Evolutionary conservation across 2,113 vertebrate species (phyloP).

Genomic region (Acanthisitta chloris): DNA sequence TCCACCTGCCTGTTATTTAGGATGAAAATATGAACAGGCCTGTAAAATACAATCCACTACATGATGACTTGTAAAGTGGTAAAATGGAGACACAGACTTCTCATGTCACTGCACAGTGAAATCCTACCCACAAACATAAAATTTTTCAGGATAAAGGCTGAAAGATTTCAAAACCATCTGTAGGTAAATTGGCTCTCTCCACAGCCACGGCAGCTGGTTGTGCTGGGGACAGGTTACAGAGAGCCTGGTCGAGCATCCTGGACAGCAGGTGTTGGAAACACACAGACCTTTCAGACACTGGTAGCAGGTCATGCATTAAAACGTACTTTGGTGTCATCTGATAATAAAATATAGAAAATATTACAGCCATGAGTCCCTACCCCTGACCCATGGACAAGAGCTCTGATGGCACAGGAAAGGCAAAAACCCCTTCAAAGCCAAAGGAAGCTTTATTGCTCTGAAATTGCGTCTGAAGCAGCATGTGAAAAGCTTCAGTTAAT

Average conservation of each 20-base stretch:
- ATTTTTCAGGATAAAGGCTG: neutral
- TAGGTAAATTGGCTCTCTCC: neutral
- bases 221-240: neutral
- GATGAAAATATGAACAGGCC: neutral
- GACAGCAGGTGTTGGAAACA: neutral
- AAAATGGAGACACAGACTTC: slow-evolving; percentile 3
- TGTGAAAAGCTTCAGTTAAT: fast-evolving
- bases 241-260: neutral
- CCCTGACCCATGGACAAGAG: neutral
- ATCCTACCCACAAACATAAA: slow-evolving; percentile 12
- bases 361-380: neutral
- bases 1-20: neutral
- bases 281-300: neutral
- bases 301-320: neutral
- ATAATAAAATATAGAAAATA: neutral
- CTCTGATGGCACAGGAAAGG: neutral
- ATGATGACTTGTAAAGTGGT: neutral
- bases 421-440: neutral
- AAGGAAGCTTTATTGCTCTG: neutral
- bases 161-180: neutral
- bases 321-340: neutral
- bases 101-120: neutral
- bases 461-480: neutral
- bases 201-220: fast-evolving
- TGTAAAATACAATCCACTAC: slow-evolving; percentile 21